phyloP scores from a whole-genome alignment of 37 sponge, comb jelly and placozoan genomes.

The Ianthella basta region DNA sequence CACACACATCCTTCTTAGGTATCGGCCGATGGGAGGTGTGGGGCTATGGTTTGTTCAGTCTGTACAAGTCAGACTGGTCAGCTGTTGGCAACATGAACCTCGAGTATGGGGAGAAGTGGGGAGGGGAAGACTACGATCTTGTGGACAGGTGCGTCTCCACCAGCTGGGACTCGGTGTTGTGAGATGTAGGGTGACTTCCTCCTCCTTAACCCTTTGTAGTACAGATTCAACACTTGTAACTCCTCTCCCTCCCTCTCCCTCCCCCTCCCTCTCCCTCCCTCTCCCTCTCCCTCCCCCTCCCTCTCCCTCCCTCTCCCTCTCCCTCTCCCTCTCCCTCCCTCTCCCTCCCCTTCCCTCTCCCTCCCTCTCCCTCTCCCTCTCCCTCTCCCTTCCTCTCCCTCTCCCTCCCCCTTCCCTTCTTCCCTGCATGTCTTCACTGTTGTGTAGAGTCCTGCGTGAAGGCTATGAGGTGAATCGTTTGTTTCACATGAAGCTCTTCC shows the following conservation, averaged over 20 bases:
- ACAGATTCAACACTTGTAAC: no score
- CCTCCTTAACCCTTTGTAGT: no score
- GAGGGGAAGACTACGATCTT: slow-evolving; percentile 29
- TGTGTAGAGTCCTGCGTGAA: not conserved
- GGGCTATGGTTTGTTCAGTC: slow-evolving; percentile 15
- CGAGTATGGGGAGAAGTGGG: slow-evolving; percentile 18
- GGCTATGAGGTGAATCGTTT: slow-evolving; percentile 31
- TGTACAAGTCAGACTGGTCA: slow-evolving; percentile 26
- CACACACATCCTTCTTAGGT: not conserved
- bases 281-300: no score
- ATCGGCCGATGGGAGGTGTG: slow-evolving; percentile 29
- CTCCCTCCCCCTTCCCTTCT: not conserved
- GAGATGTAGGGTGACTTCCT: no score
- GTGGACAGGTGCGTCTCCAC: slow-evolving; percentile 19
- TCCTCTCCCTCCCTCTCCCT: no score
- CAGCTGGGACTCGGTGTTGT: no score
- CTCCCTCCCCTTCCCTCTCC: no score
- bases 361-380: no score
- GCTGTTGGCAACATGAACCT: slow-evolving; percentile 29
- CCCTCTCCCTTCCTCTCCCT: no score
- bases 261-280: no score
- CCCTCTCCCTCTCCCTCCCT: no score
- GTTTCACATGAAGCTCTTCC: slow-evolving; percentile 33
- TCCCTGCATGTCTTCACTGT: not conserved
- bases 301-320: no score